Conservation (phyloP, 1,140 invertebrate genomes). For the Atopsyche davidsoni region DNA sequence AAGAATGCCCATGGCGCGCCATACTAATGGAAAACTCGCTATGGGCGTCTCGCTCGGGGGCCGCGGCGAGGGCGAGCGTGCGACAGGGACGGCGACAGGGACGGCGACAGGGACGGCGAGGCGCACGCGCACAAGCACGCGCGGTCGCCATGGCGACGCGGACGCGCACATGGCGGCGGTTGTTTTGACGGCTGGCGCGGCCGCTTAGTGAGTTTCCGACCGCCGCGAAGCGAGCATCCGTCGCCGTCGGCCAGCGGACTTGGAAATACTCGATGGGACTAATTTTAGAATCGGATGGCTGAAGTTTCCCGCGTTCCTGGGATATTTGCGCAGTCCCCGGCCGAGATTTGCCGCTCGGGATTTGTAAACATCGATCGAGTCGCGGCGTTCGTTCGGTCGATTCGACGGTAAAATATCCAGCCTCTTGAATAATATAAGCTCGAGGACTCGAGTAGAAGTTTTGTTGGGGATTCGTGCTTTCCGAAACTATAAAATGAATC, state of each 20-base stretch:
- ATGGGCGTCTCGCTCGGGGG: not conserved
- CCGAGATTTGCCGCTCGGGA: no score
- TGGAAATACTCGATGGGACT: no score
- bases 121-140: slow-evolving; percentile 9
- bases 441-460: no score
- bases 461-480: not conserved
- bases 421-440: no score
- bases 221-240: no score
- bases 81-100: not conserved
- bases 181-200: slow-evolving; percentile 10
- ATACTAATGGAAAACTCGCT: not conserved
- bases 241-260: no score
- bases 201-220: slow-evolving; percentile 10
- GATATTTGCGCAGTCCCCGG: no score
- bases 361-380: no score
- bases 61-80: not conserved
- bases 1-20: not conserved
- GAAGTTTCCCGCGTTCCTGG: no score
- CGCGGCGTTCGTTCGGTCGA: no score
- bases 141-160: slow-evolving; percentile 11
- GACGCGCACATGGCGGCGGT: slow-evolving; percentile 12
- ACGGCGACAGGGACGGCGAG: not conserved
- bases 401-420: no score
- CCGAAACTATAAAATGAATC: not conserved
- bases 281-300: no score